Conservation (phyloP, 2,113 vertebrate genomes). For the Apus apus region DNA sequence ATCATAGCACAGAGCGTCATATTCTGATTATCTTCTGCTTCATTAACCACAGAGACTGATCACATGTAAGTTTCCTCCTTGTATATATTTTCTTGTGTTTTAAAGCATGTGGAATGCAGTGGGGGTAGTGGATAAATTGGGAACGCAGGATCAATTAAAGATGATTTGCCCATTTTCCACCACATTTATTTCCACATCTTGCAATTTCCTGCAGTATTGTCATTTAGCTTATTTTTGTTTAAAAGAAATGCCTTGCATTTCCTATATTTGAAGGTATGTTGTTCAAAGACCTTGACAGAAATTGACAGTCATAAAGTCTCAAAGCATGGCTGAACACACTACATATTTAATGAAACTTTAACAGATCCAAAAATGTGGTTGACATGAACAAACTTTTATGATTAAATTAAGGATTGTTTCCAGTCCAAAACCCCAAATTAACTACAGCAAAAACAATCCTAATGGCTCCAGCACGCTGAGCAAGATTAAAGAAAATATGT, state of each 20-base stretch:
- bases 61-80: background rate
- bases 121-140: background rate
- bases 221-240: background rate
- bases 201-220: background rate
- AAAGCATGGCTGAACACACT: background rate
- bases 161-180: background rate
- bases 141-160: background rate
- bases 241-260: background rate
- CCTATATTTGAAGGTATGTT: background rate
- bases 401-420: constrained; percentile 53
- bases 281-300: background rate
- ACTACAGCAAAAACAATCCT: constrained; percentile 31
- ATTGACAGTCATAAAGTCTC: background rate
- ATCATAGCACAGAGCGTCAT: background rate
- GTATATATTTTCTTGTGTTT: background rate
- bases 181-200: background rate
- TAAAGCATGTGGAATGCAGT: background rate
- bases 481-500: constrained; percentile 43
- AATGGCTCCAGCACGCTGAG: background rate
- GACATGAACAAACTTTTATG: constrained; percentile 11
- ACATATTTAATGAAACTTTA: constrained; percentile 12
- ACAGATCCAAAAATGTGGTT: background rate
- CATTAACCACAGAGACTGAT: background rate
- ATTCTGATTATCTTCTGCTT: background rate
- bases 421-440: constrained; percentile 10